Evolutionary conservation across 1,140 invertebrate species (phyloP).

Genomic region (Drosophila jambulina): DNA sequence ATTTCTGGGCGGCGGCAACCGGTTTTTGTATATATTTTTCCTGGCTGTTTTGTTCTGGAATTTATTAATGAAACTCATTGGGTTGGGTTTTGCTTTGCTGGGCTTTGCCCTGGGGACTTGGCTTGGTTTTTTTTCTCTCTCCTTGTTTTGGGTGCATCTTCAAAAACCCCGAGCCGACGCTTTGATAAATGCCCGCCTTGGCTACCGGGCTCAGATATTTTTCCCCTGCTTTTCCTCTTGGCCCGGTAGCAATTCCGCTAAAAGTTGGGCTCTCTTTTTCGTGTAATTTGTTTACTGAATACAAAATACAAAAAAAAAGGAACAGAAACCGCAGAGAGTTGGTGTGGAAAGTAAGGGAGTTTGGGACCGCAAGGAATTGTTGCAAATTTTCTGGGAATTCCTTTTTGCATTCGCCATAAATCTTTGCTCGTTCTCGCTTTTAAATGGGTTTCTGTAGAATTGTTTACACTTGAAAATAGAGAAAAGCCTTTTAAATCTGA

Average conservation of each 20-base stretch:
- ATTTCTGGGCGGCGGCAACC: conserved; percentile 30
- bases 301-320: neutral
- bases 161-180: conserved; percentile 58
- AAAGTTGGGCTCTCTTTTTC: conserved; percentile 52
- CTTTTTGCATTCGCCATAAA: conserved; percentile 70
- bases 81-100: conserved; percentile 32
- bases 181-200: conserved; percentile 72
- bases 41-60: conserved; percentile 52
- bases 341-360: conserved; percentile 30
- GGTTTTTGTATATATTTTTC: conserved; percentile 23
- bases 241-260: conserved; percentile 80
- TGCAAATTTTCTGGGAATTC: conserved; percentile 68
- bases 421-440: conserved; percentile 48
- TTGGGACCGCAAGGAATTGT: conserved; percentile 68
- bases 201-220: conserved; percentile 55
- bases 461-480: neutral
- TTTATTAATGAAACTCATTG: conserved; percentile 68
- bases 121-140: neutral
- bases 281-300: conserved; percentile 68
- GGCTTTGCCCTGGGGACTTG: conserved; percentile 47
- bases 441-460: neutral
- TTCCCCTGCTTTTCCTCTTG: conserved; percentile 12
- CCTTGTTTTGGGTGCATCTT: conserved; percentile 51
- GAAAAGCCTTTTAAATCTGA: fast-evolving
- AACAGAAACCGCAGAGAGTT: conserved; percentile 16